phyloP scores from a whole-genome alignment of 2,797 vertebrate species.

The Neopelma chrysocephalum region DNA sequence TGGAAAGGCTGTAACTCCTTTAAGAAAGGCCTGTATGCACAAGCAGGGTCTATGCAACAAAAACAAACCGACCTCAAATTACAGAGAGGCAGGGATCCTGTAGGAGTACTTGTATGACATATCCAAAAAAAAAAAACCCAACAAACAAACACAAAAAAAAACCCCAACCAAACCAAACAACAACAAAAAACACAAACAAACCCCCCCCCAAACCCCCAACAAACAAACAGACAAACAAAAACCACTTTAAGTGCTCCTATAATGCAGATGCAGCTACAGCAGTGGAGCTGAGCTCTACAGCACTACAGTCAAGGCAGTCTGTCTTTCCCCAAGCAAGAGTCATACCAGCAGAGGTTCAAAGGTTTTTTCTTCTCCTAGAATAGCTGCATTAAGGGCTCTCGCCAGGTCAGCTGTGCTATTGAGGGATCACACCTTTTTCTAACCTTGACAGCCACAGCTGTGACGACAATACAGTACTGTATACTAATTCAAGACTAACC shows the following conservation, averaged over 20 bases:
- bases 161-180: no score
- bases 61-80: background rate
- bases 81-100: background rate
- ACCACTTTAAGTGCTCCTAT: background rate
- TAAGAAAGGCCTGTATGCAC: background rate
- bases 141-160: background rate
- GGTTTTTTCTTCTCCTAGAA: background rate
- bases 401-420: background rate
- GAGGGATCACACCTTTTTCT: conserved; percentile 25
- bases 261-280: background rate
- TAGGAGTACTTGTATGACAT: background rate
- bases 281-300: background rate
- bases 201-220: no score
- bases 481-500: conserved; percentile 34
- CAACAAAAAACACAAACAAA: no score
- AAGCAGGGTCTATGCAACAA: background rate
- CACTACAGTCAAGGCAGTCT: background rate
- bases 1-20: background rate
- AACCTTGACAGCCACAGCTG: conserved; percentile 18
- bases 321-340: background rate
- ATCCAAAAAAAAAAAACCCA: background rate
- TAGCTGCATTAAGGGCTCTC: background rate
- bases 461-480: background rate
- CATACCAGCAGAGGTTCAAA: background rate
- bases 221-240: no score